These are phyloP conservation scores for Hipparchia sbordonii DNA, from an alignment of 2,888 invertebrate species.

Conservation along the genomic window DNA sequence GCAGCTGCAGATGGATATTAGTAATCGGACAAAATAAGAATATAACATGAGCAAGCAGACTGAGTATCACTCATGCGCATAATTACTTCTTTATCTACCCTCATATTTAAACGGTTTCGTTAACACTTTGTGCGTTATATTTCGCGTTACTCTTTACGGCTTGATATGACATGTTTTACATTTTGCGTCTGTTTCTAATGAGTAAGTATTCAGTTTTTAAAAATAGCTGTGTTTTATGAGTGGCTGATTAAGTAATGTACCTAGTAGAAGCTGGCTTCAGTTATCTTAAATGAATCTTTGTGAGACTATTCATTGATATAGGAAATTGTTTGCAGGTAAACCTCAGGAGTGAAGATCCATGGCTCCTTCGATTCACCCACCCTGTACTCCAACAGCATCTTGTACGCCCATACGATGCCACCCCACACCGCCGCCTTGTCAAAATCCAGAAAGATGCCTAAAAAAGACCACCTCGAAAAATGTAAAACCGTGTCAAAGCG, in stretches of 20 bases:
- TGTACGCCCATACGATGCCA: conserved; percentile 69
- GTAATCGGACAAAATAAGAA: conserved; percentile 18
- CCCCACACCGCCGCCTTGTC: conserved; percentile 65
- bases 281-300: conserved; percentile 39
- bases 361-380: conserved; percentile 68
- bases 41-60: conserved; percentile 62
- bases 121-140: background rate
- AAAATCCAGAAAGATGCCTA: conserved; percentile 66
- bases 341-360: conserved; percentile 43
- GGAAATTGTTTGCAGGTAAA: conserved; percentile 51
- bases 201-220: conserved; percentile 8
- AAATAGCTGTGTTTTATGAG: background rate
- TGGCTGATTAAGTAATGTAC: conserved; percentile 8
- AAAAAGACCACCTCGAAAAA: conserved; percentile 58
- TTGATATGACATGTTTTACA: background rate
- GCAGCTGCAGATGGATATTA: conserved; percentile 9
- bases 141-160: background rate
- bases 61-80: conserved; percentile 57
- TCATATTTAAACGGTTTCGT: background rate
- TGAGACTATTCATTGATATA: conserved; percentile 19
- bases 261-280: conserved; percentile 21
- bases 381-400: conserved; percentile 70
- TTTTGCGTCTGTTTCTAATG: background rate
- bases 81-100: background rate
- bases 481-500: conserved; percentile 64